Evolutionary conservation across 2,888 invertebrate species (phyloP).

Genomic region (Willowsia nigromaculata): DNA sequence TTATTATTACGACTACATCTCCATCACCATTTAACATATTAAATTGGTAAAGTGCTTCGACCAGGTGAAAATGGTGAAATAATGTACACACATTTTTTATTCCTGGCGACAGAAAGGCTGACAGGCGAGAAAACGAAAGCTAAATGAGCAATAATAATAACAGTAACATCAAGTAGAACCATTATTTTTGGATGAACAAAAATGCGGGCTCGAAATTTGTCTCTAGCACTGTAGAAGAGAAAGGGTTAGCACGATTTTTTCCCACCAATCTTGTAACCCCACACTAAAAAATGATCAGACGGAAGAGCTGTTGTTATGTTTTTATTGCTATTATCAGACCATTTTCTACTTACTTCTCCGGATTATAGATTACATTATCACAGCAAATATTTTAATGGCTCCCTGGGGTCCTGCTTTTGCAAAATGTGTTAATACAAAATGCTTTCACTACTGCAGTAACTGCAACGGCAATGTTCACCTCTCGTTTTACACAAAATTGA

Average conservation of each 20-base stretch:
- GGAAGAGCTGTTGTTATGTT: not conserved
- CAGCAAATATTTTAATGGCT: conserved; percentile 65
- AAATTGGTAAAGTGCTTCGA: not conserved
- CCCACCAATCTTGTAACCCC: not conserved
- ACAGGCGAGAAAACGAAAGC: conserved; percentile 33
- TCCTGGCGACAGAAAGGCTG: conserved; percentile 7
- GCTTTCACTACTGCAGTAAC: conserved; percentile 24
- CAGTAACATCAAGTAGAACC: not conserved
- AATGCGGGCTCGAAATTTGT: not conserved
- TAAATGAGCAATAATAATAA: conserved; percentile 39
- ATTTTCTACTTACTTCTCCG: not conserved
- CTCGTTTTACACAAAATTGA: conserved; percentile 48
- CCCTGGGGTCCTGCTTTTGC: conserved; percentile 35
- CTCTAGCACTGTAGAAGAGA: not conserved
- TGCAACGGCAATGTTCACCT: conserved; percentile 19
- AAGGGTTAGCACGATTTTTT: not conserved
- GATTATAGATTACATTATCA: conserved; percentile 58
- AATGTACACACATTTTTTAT: not conserved
- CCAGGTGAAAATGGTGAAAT: conserved; percentile 15
- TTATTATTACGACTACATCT: conserved; percentile 25
- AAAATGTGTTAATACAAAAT: conserved; percentile 51
- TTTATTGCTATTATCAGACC: not conserved
- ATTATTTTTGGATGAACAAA: not conserved
- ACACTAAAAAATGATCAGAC: not conserved
- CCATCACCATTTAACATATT: too few species aligned